Evolutionary conservation across 1,140 invertebrate species (phyloP).

Genomic region (Hyposmocoma kahamanoa): DNA sequence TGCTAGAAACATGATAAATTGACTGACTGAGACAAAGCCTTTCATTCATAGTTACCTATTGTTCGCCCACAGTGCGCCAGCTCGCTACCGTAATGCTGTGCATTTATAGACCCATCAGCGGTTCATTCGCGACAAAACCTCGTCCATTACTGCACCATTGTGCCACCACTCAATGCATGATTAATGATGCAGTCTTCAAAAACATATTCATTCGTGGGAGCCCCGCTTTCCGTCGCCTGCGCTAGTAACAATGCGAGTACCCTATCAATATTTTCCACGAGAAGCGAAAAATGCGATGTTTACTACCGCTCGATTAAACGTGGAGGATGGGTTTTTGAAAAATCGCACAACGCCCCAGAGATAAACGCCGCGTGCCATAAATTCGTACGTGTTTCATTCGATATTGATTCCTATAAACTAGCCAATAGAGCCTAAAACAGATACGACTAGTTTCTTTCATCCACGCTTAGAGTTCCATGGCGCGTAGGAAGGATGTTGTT

Average conservation of each 20-base stretch:
- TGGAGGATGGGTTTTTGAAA: constrained; percentile 59
- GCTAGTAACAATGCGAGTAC: constrained; percentile 41
- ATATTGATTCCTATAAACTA: constrained; percentile 20
- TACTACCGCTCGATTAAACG: constrained; percentile 64
- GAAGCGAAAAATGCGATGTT: constrained; percentile 64
- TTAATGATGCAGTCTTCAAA: constrained; percentile 53
- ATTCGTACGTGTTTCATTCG: not conserved
- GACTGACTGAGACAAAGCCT: constrained; percentile 17
- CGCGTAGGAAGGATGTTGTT: constrained; percentile 49
- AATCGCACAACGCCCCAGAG: constrained; percentile 42
- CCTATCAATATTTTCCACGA: constrained; percentile 58
- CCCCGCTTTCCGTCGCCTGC: constrained; percentile 25
- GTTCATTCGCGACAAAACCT: constrained; percentile 26
- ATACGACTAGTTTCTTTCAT: constrained; percentile 9
- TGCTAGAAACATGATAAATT: constrained; percentile 33
- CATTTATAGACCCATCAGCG: constrained; percentile 41
- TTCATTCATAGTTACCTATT: constrained; percentile 26
- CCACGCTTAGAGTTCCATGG: constrained; percentile 25
- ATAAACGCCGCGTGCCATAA: constrained; percentile 40
- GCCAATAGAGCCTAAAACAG: constrained; percentile 21
- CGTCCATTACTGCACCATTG: constrained; percentile 32
- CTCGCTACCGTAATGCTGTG: constrained; percentile 18
- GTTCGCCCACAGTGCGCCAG: constrained; percentile 24
- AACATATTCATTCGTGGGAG: constrained; percentile 64
- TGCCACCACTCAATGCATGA: constrained; percentile 58